Base-by-base conservation (phyloP, 2,113 vertebrate species). In the Brachirus orientalis region DNA sequence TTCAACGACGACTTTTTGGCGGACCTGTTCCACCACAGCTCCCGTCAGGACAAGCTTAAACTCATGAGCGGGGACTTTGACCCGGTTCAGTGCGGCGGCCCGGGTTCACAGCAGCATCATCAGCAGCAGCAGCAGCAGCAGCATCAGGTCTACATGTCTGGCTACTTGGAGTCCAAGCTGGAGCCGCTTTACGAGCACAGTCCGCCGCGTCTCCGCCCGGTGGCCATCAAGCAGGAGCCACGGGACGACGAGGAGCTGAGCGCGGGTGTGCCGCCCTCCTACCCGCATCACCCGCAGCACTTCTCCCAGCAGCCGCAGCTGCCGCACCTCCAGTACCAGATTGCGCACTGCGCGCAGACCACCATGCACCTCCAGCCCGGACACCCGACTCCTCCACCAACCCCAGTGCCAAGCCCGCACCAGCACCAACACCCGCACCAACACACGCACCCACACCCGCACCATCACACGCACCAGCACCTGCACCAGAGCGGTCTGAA, bases 1-100 rank as follows among this genome's bases (percentile, higher is more conserved):
- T 98, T 99, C 83, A 97, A 99, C 96, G 97, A 98, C 96, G 97
- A 99, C 88, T 98, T 99, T 88, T 92, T 99, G 88, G 97, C 97
- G 14, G 97, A 99, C 79, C 90, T 99, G 65, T 97, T 98, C 92
- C 96, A 98, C 90, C 96, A 95, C 93, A 95, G 89, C 92, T 82
- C 89, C 41, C 93, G 95, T 80, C 93, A 95, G 92, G 94, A 96
- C 91, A 94, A 96, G 91, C 88, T 93, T 54, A 94, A 95, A 92
- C 84, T 94, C 87, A 94, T 91, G 86, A 93, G 80, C 83, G 91
- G 93, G n/a, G 95, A 97, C 66, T 98, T 95, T 91, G 96, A 95
- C 52, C 91, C 93, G 69, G 72, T 52, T 14, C 44, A 86, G 35
- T 82, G 84, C 45, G 86, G 75, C 7, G 80, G 83, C 6, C 81